phyloP scores from a whole-genome alignment of 1,140 invertebrate species.

The Drosophila nasuta region DNA sequence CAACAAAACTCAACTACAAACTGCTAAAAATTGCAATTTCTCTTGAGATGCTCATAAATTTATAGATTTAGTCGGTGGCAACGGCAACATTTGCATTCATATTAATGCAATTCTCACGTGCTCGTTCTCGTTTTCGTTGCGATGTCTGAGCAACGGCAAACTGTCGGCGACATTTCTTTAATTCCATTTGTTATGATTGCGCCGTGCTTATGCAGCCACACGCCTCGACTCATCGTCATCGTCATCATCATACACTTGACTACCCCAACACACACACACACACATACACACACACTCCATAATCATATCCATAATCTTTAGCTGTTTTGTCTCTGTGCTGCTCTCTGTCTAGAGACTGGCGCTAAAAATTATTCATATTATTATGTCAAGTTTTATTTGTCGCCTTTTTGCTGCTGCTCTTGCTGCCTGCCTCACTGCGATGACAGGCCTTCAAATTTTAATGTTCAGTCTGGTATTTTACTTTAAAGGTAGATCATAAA shows the following conservation, averaged over 20 bases:
- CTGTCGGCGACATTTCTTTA: conserved; percentile 67
- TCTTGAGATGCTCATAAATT: conserved; percentile 74
- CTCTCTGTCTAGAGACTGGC: conserved; percentile 10
- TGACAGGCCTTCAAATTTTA: conserved; percentile 73
- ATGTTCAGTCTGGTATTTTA: conserved; percentile 30
- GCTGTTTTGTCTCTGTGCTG: conserved; percentile 13
- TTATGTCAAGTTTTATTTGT: conserved; percentile 71
- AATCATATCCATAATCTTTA: conserved; percentile 75
- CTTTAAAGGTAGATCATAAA: background rate
- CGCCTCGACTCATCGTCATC: conserved; percentile 30
- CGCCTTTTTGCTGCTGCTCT: conserved; percentile 18
- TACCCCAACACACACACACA: conserved; percentile 36
- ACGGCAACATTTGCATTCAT: conserved; percentile 71
- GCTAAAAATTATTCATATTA: conserved; percentile 67
- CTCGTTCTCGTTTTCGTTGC: conserved; percentile 38
- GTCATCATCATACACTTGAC: conserved; percentile 37
- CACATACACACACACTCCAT: conserved; percentile 12
- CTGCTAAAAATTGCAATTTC: conserved; percentile 68
- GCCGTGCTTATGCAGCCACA: conserved; percentile 77
- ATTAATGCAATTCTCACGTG: conserved; percentile 84
- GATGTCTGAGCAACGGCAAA: conserved; percentile 4
- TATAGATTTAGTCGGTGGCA: conserved; percentile 60
- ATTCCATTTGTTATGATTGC: conserved; percentile 77
- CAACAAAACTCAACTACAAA: conserved; percentile 40
- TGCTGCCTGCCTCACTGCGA: conserved; percentile 34